Percentiles rank a stretch among this genome's conserved stretches.
Conservation (phyloP, 2,113 vertebrate species). For the Dicrurus megarhynchus region DNA sequence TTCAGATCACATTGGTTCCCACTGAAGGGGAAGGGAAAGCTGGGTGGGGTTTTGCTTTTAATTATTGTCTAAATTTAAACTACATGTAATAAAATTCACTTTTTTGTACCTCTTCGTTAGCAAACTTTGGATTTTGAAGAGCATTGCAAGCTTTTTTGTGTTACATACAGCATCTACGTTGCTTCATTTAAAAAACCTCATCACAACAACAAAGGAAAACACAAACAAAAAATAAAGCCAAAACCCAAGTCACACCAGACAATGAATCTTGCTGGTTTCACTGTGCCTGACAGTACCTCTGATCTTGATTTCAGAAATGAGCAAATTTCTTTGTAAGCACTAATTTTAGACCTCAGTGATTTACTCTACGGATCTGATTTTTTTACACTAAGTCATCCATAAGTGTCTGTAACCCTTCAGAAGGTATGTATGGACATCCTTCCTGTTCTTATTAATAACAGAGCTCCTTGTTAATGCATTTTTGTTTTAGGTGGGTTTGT, state of each 20-base stretch:
- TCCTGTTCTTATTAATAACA: fast-evolving
- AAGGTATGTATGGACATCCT: background rate
- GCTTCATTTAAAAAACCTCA: background rate
- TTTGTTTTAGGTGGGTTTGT: fast-evolving
- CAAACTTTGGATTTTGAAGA: background rate
- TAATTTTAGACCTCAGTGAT: background rate
- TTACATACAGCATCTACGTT: background rate
- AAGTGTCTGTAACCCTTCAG: background rate
- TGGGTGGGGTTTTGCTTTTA: background rate
- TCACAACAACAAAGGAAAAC: background rate
- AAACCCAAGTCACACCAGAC: background rate
- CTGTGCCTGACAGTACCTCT: background rate
- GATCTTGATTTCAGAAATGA: background rate
- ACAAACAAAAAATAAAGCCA: background rate
- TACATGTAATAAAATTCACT: conserved; percentile 33
- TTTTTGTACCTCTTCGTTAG: background rate
- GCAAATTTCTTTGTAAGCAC: background rate
- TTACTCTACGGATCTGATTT: background rate
- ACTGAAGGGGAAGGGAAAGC: background rate
- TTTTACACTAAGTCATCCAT: background rate
- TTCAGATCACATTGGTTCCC: background rate
- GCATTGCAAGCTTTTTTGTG: background rate
- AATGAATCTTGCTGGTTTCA: background rate
- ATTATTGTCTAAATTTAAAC: background rate
- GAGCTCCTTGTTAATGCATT: too few relatives aligned